Conservation (phyloP, 2,888 invertebrate species). For the Coleophora deauratella region DNA sequence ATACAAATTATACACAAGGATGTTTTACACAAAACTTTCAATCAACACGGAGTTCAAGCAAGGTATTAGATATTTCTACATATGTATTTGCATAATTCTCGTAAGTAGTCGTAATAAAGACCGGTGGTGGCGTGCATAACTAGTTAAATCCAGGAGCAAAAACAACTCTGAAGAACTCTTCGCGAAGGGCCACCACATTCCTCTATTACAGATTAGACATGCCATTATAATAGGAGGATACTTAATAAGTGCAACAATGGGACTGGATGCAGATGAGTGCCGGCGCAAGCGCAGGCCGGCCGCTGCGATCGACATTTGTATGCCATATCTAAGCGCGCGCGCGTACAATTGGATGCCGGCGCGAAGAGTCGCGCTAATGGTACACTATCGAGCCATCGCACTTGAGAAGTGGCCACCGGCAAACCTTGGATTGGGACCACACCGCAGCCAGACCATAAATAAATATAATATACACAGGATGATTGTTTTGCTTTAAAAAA, state of each 20-base stretch:
- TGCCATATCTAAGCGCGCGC: slow-evolving; percentile 71
- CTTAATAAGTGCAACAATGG: slow-evolving; percentile 69
- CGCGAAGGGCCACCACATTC: no score
- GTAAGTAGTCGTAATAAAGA: no score
- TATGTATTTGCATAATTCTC: no score
- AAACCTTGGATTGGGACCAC: slow-evolving; percentile 51
- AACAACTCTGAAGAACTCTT: no score
- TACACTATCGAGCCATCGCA: slow-evolving; percentile 69
- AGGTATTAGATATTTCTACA: no score
- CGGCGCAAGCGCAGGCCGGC: slow-evolving; percentile 28
- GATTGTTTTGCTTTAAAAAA: neutral
- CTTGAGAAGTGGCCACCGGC: slow-evolving; percentile 65
- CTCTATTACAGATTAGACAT: no score
- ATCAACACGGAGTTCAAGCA: no score
- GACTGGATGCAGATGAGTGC: slow-evolving; percentile 71
- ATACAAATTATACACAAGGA: no score
- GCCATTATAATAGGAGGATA: no score
- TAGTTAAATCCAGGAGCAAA: no score
- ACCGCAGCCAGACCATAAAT: slow-evolving; percentile 52
- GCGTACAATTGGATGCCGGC: slow-evolving; percentile 73
- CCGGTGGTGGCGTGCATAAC: no score
- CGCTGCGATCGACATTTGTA: slow-evolving; percentile 68
- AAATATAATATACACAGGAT: slow-evolving; percentile 48
- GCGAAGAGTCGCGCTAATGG: slow-evolving; percentile 72
- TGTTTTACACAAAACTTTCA: no score